A percentile compares a stretch with the other conserved stretches of the same genome.
These are phyloP conservation scores for Callospermophilus lateralis DNA, from an alignment of 2,113 vertebrate species.

Conservation along the genomic window DNA sequence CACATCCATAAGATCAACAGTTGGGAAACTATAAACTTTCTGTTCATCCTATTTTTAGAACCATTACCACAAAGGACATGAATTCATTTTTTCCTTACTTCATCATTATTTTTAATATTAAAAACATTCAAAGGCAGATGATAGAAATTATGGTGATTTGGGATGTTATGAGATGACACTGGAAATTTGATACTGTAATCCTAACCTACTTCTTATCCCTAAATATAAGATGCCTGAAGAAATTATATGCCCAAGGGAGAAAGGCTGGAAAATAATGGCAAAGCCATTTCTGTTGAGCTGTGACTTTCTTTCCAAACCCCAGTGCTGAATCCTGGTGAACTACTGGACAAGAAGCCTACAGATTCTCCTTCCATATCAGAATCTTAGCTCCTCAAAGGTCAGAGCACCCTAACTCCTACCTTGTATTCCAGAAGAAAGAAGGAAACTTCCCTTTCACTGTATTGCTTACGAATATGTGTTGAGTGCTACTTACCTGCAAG, in stretches of 20 bases:
- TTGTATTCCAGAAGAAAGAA: not conserved
- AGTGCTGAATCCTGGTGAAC: not conserved
- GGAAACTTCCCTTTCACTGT: not conserved
- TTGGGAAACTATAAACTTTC: not conserved
- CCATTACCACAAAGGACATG: not conserved
- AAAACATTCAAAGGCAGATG: conserved; percentile 18
- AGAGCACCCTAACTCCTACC: not conserved
- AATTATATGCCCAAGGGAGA: not conserved
- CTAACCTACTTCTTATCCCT: not conserved
- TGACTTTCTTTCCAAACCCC: not conserved
- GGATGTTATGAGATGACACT: not conserved
- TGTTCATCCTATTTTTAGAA: conserved; percentile 17
- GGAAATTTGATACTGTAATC: not conserved
- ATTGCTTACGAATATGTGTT: not conserved
- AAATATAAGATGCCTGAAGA: conserved; percentile 3
- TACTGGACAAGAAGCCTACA: not conserved
- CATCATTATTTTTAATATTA: conserved; percentile 47
- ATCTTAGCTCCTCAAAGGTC: not conserved
- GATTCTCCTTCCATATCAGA: not conserved
- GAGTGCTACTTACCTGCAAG: not conserved
- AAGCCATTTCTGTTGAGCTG: not conserved
- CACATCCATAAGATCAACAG: not conserved
- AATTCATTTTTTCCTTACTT: not conserved
- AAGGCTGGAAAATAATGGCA: not conserved
- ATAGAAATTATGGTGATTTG: conserved; percentile 36